Evolutionary conservation across 1,140 invertebrate genomes (phyloP).

Genomic region (Halesus radiatus): DNA sequence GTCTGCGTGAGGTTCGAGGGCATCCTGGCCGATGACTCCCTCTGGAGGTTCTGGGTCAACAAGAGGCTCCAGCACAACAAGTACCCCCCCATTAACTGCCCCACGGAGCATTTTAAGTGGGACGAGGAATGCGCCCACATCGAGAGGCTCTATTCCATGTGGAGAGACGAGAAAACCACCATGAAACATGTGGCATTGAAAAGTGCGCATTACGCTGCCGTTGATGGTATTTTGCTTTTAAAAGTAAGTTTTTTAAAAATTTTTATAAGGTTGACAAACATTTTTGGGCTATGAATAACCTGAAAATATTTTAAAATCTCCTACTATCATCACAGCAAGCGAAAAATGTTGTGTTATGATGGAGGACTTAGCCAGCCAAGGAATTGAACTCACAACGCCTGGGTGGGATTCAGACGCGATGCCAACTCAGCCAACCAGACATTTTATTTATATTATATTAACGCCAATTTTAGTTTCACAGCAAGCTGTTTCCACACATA

Average conservation of each 20-base stretch:
- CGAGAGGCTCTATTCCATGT: slow-evolving; percentile 63
- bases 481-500: no score
- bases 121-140: slow-evolving; percentile 65
- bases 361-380: no score
- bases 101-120: slow-evolving; percentile 61
- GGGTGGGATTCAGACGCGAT: no score
- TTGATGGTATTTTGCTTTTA: slow-evolving; percentile 66
- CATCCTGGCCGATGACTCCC: slow-evolving; percentile 65
- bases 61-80: slow-evolving; percentile 63
- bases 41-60: slow-evolving; percentile 67
- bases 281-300: no score
- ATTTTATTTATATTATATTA: no score
- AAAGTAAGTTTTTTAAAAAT: slow-evolving; percentile 64
- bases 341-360: no score
- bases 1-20: slow-evolving; percentile 66
- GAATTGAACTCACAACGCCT: no score
- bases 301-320: no score
- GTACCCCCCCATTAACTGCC: slow-evolving; percentile 61
- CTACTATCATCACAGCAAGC: no score
- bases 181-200: slow-evolving; percentile 64
- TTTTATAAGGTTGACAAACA: no score
- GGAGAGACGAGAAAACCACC: slow-evolving; percentile 63
- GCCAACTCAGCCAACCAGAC: no score
- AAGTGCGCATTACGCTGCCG: slow-evolving; percentile 67
- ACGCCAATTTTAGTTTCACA: no score